These are phyloP conservation scores for Chaetodon trifasciatus DNA, from an alignment of 2,797 vertebrate species.

Conservation along the genomic window DNA sequence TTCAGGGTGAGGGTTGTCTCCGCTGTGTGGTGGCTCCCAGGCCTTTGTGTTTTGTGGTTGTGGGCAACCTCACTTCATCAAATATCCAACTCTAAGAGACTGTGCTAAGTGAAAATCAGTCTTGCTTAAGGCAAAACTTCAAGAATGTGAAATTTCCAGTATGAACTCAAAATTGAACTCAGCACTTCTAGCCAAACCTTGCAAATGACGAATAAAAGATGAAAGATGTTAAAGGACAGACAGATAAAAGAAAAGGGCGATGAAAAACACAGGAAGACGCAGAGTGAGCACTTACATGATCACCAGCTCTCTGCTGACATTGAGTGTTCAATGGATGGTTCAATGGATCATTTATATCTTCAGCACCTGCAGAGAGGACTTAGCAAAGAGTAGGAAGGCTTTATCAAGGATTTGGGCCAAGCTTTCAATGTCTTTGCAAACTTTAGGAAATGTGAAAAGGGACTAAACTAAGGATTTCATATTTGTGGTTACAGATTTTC, in stretches of 20 bases:
- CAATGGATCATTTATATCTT: slow-evolving; percentile 38
- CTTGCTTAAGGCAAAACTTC: slow-evolving; percentile 38
- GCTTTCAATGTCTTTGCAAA: slow-evolving; percentile 31
- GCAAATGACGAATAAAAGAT: slow-evolving; percentile 40
- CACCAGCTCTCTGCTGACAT: slow-evolving; percentile 58
- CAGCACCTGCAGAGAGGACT: slow-evolving; percentile 48
- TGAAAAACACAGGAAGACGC: slow-evolving; percentile 30
- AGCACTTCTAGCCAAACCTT: slow-evolving; percentile 29
- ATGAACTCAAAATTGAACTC: slow-evolving; percentile 34
- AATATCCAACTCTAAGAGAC: slow-evolving; percentile 30
- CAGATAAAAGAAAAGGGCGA: slow-evolving; percentile 25
- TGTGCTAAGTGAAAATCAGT: slow-evolving; percentile 37
- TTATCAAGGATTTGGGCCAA: slow-evolving; percentile 54
- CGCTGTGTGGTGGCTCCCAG: not conserved
- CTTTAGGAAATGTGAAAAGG: slow-evolving; percentile 38
- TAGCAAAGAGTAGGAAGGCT: slow-evolving; percentile 46
- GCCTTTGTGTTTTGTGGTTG: slow-evolving; percentile 10
- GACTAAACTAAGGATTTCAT: slow-evolving; percentile 29
- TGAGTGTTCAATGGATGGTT: slow-evolving; percentile 59
- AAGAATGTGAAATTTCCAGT: slow-evolving; percentile 35
- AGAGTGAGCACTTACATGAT: slow-evolving; percentile 41
- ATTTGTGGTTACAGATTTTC: not conserved
- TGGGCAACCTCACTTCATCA: slow-evolving; percentile 33
- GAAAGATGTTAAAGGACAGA: slow-evolving; percentile 28
- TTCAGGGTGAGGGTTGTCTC: slow-evolving; percentile 11